phyloP scores from a whole-genome alignment of 2,797 vertebrate genomes.

The Ammospiza maritima region DNA sequence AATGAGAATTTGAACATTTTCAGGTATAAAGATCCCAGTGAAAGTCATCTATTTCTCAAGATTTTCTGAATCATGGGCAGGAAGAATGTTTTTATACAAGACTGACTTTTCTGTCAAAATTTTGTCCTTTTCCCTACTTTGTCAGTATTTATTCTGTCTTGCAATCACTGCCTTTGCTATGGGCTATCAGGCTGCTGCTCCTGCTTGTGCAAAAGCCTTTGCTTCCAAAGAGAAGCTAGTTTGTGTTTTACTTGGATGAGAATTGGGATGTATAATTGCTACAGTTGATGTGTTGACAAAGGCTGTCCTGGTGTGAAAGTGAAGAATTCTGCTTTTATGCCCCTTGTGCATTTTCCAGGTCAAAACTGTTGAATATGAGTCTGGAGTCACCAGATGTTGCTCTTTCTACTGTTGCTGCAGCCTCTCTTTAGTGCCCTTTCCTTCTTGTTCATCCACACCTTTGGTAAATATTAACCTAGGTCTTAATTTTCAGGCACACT shows the following conservation, averaged over 20 bases:
- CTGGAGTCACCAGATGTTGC: background rate
- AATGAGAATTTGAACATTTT: background rate
- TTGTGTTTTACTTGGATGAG: background rate
- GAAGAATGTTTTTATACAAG: background rate
- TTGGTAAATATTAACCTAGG: background rate
- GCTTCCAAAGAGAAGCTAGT: background rate
- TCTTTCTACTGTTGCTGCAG: background rate
- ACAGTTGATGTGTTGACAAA: background rate
- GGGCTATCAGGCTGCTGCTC: background rate
- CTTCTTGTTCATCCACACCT: background rate
- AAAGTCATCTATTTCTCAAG: background rate
- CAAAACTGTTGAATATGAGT: background rate
- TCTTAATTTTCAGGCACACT: background rate
- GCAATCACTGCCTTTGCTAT: background rate
- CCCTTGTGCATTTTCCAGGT: background rate
- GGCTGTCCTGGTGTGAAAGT: background rate
- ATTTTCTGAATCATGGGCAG: background rate
- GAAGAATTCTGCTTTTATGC: background rate
- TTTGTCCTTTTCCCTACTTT: background rate
- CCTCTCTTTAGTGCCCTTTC: background rate
- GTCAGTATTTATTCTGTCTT: background rate
- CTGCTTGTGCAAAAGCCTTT: background rate
- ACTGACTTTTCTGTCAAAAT: background rate
- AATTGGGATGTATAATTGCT: background rate
- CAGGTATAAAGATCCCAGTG: background rate